Percentiles rank a stretch among this genome's conserved stretches.
Evolutionary conservation across 2,888 invertebrate genomes (phyloP).

Genomic region (Girardia tigrina): DNA sequence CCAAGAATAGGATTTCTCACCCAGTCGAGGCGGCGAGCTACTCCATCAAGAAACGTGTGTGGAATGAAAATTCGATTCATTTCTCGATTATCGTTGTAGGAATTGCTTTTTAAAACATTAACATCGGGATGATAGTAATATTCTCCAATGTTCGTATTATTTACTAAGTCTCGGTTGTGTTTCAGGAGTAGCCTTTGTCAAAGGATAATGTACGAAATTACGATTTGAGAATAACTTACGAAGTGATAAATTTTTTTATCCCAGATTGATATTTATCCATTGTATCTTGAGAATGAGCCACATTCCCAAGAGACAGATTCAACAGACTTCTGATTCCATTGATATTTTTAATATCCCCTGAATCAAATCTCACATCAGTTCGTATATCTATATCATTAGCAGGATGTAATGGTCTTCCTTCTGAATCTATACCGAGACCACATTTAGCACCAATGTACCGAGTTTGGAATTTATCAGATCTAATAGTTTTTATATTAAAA

Average conservation of each 20-base stretch:
- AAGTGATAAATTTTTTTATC: not conserved
- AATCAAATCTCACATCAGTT: slow-evolving; percentile 8
- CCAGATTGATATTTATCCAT: slow-evolving; percentile 13
- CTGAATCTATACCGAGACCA: slow-evolving; percentile 11
- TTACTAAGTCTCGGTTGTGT: slow-evolving; percentile 9
- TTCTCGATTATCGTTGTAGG: not conserved
- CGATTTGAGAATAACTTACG: not conserved
- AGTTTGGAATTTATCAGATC: not conserved
- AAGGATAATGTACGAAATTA: no score
- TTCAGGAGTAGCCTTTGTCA: not conserved
- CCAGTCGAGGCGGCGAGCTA: not conserved
- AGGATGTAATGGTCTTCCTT: not conserved
- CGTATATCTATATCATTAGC: not conserved
- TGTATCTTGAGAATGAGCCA: not conserved
- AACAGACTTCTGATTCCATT: slow-evolving; percentile 18
- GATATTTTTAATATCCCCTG: not conserved
- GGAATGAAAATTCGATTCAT: slow-evolving; percentile 16
- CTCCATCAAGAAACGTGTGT: not conserved
- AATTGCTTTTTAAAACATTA: not conserved
- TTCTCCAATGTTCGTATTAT: not conserved
- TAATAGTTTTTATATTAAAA: no score
- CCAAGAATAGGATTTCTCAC: not conserved
- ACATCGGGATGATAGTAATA: not conserved
- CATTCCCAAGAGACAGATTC: not conserved
- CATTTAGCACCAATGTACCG: slow-evolving; percentile 16